These are phyloP conservation scores for Perca fluviatilis DNA, from an alignment of 2,113 vertebrate genomes.

Conservation along the genomic window DNA sequence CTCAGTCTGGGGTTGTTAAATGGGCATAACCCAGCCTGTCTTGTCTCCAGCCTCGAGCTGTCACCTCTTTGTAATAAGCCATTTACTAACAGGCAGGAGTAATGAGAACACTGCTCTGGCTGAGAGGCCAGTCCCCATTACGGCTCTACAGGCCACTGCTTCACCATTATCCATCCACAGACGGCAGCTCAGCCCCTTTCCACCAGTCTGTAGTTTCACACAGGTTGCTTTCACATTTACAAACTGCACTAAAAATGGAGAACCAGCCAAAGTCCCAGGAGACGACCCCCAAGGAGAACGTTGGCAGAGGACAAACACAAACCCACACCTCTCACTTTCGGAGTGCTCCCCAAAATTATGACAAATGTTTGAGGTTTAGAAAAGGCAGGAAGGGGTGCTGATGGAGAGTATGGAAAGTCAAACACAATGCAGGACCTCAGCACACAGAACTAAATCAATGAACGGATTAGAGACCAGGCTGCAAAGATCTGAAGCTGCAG, in stretches of 20 bases:
- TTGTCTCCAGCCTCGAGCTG: conserved; percentile 56
- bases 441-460: conserved; percentile 1
- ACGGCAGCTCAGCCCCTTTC: conserved; percentile 25
- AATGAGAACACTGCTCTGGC: conserved; percentile 49
- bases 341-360: conserved; percentile 12
- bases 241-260: neutral
- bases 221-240: conserved; percentile 5
- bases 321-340: neutral
- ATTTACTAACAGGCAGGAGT: conserved; percentile 55
- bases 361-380: conserved; percentile 12
- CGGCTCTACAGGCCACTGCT: conserved; percentile 41
- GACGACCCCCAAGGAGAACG: neutral
- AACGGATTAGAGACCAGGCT: conserved; percentile 5
- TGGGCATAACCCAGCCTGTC: conserved; percentile 31
- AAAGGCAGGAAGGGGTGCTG: neutral
- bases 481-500: conserved; percentile 1
- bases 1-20: conserved; percentile 55
- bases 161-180: conserved; percentile 42
- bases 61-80: conserved; percentile 54
- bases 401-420: neutral
- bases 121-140: conserved; percentile 52
- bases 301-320: neutral
- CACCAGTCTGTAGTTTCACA: conserved; percentile 17
- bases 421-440: conserved; percentile 2
- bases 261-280: neutral